Conservation (phyloP, 2,797 vertebrate species). For the Decapterus maruadsi region DNA sequence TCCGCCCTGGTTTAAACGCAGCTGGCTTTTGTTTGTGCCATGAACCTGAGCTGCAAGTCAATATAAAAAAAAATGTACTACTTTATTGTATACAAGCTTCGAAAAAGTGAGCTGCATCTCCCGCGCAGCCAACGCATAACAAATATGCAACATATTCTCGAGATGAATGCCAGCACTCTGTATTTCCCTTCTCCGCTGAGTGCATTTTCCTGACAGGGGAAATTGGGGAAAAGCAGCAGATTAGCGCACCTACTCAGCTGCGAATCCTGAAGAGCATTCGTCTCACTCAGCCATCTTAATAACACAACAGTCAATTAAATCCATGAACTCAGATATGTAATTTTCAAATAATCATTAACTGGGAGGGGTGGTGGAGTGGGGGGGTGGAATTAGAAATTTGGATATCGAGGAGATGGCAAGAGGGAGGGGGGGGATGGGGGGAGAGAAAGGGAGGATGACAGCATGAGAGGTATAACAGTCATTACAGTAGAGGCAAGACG, state of each 20-base stretch:
- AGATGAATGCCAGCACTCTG: constrained; percentile 22
- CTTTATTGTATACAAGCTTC: constrained; percentile 40
- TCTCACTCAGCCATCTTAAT: constrained; percentile 62
- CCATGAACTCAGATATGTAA: constrained; percentile 67
- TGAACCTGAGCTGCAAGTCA: constrained; percentile 52
- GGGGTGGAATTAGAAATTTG: constrained; percentile 58
- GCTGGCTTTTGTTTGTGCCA: constrained; percentile 48
- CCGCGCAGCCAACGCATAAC: constrained; percentile 30
- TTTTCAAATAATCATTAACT: constrained; percentile 73
- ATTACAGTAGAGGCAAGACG: constrained; percentile 46
- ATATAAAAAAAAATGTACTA: constrained; percentile 12
- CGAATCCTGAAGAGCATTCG: constrained; percentile 52
- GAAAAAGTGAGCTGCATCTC: constrained; percentile 38
- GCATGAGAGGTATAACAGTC: constrained; percentile 32
- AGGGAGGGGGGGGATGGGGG: neutral
- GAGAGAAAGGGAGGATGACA: constrained; percentile 2
- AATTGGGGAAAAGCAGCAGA: constrained; percentile 51
- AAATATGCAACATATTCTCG: constrained; percentile 52
- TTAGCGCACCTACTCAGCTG: constrained; percentile 62
- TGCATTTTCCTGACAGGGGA: constrained; percentile 51
- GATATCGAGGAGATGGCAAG: constrained; percentile 19
- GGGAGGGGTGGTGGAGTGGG: no score
- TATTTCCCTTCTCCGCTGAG: constrained; percentile 51
- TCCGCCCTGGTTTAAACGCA: constrained; percentile 53
- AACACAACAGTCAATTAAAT: constrained; percentile 74